These are phyloP conservation scores for Liparis tanakae DNA, from an alignment of 2,797 vertebrate genomes.

Conservation along the genomic window DNA sequence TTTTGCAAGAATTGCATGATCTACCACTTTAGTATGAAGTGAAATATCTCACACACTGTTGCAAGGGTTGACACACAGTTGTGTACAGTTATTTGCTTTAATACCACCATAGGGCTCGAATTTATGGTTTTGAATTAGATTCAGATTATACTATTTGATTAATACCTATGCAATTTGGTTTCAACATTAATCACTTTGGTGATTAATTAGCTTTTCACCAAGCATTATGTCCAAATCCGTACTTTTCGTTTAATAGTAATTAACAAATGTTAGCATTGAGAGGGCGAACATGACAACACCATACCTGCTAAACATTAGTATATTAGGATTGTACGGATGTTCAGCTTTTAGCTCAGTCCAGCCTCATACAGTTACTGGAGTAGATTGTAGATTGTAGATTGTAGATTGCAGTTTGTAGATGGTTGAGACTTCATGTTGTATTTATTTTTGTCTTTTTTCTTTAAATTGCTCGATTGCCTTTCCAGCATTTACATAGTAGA, in stretches of 20 bases:
- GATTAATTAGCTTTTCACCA: background rate
- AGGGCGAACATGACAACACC: background rate
- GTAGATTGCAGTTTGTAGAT: background rate
- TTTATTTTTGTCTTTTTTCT: background rate
- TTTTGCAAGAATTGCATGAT: background rate
- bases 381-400: no score
- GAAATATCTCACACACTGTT: constrained; percentile 10
- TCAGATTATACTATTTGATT: background rate
- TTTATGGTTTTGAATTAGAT: background rate
- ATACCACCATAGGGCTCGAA: background rate
- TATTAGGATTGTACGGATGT: background rate
- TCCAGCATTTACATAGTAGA: background rate
- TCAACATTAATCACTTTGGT: background rate
- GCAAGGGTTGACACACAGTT: background rate
- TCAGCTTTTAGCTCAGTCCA: background rate
- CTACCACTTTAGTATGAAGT: background rate
- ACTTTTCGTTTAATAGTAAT: background rate
- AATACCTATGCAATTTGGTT: no score
- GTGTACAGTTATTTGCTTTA: background rate
- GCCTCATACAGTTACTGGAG: background rate
- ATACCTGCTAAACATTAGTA: background rate
- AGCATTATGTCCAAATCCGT: background rate
- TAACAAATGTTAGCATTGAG: background rate
- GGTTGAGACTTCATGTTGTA: background rate
- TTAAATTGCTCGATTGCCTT: background rate